phyloP scores from a whole-genome alignment of 2,113 vertebrate species.

The Lethenteron reissneri region DNA sequence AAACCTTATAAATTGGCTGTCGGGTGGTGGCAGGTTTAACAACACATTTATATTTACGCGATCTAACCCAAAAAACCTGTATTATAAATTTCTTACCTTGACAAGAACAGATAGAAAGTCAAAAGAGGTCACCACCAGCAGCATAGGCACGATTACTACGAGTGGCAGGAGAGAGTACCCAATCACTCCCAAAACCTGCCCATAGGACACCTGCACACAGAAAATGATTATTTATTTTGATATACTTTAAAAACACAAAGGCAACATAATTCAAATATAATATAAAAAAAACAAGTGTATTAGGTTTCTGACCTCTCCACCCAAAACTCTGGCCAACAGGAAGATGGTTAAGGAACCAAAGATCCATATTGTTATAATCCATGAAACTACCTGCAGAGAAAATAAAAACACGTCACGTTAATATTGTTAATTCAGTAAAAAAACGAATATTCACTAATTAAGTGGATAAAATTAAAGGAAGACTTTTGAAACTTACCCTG shows the following conservation, averaged over 20 bases:
- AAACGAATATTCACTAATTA: neutral
- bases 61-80: constrained; percentile 7
- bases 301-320: constrained; percentile 60
- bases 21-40: too few species aligned
- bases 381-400: constrained; percentile 62
- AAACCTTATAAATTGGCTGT: too few species aligned
- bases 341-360: constrained; percentile 94
- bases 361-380: constrained; percentile 99
- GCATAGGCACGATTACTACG: constrained; percentile 75
- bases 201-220: constrained; percentile 59
- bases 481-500: constrained; percentile 35
- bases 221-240: neutral
- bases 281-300: neutral
- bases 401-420: neutral
- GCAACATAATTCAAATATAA: too few species aligned
- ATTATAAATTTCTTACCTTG: constrained; percentile 41
- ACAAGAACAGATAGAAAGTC: constrained; percentile 69
- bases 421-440: neutral
- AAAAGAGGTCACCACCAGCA: constrained; percentile 65
- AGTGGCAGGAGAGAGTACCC: constrained; percentile 93
- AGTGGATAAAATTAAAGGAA: neutral
- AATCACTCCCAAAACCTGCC: constrained; percentile 91
- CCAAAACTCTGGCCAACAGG: constrained; percentile 80
- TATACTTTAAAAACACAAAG: too few species aligned
- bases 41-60: too few species aligned